Evolutionary conservation across 2,888 invertebrate species (phyloP).

Genomic region (Koerneria pararmatus): DNA sequence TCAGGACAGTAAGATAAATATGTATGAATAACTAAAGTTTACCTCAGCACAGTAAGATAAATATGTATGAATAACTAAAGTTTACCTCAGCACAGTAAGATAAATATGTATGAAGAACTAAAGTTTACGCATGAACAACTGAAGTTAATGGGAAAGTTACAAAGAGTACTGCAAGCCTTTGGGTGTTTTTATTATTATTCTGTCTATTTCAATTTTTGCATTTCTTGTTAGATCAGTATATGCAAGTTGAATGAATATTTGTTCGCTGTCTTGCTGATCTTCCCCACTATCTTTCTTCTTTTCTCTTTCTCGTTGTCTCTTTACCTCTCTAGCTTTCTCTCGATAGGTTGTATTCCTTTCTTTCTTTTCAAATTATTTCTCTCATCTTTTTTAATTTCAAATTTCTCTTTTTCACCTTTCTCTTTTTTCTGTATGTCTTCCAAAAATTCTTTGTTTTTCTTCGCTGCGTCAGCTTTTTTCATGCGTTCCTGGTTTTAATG

Average conservation of each 20-base stretch:
- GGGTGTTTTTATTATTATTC: not conserved
- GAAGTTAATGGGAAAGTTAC: too few relatives aligned
- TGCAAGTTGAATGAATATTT: not conserved
- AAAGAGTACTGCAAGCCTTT: too few relatives aligned
- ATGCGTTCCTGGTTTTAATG: not conserved
- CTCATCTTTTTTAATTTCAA: not conserved
- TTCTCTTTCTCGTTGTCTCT: constrained; percentile 8
- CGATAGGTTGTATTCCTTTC: constrained; percentile 1
- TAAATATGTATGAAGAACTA: too few relatives aligned
- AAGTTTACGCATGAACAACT: too few relatives aligned
- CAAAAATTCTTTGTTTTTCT: not conserved
- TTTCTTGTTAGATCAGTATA: too few relatives aligned
- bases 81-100: too few relatives aligned
- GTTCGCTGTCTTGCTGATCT: constrained; percentile 9
- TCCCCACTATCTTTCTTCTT: not conserved
- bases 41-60: too few relatives aligned
- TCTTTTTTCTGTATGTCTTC: not conserved
- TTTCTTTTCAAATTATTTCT: not conserved
- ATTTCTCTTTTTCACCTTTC: not conserved
- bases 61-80: too few relatives aligned
- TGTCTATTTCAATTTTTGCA: constrained; percentile 3
- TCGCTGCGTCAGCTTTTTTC: not conserved
- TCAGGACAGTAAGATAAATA: too few relatives aligned
- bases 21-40: too few relatives aligned
- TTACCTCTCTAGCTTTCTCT: constrained; percentile 10